Evolutionary conservation across 2,113 vertebrate species (phyloP), one percentile per base, ranked within the genome.

Genomic region (Nesoenas mayeri): DNA sequence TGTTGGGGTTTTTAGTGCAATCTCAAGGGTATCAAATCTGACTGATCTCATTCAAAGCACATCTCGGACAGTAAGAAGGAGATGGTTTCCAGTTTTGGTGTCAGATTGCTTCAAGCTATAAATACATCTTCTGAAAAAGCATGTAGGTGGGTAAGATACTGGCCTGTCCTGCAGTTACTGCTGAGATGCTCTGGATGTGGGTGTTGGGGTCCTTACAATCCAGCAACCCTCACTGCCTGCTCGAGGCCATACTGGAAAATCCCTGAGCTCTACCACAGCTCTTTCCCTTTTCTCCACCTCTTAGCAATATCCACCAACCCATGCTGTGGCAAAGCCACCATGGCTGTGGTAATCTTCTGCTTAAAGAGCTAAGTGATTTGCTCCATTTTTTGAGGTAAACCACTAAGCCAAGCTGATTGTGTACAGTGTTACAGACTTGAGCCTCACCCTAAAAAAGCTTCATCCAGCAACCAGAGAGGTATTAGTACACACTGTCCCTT

Each of bases 351-450:
- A 93, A 50, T 71, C 79, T 88, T 83, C 64, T 67, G 32, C 71
- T 83, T 71, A 40, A 85, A 62, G 47, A 85, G 29, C 60, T 71
- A 80, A 93, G 73, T 72, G 50, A 92, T 87, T 89, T 74, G 73
- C 80, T 79, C 73, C 8, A 7, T 51, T 93, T 88, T 85, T 88
- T 88, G 95, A 95, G 95, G 93, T 81, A 95, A 96, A 91, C 95
- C 96, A 92, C 95, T 92, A 92, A 95, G 61, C 65, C 67, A 40
- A 84, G 65, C 44, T 2, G 10, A 65, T 60, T 83, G 56, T 38
- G 29, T 64, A 29, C 69, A 79, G 69, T 25, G 70, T 78, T 86
- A 65, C 60, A 80, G 79, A 64, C 85, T 93, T 90, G 72, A 88
- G 73, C 61, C 40, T 94, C 69, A 72, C 60, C 48, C 88, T 92